Conservation (phyloP, 2,888 invertebrate genomes). For the Enoplolaimus lenunculus region DNA sequence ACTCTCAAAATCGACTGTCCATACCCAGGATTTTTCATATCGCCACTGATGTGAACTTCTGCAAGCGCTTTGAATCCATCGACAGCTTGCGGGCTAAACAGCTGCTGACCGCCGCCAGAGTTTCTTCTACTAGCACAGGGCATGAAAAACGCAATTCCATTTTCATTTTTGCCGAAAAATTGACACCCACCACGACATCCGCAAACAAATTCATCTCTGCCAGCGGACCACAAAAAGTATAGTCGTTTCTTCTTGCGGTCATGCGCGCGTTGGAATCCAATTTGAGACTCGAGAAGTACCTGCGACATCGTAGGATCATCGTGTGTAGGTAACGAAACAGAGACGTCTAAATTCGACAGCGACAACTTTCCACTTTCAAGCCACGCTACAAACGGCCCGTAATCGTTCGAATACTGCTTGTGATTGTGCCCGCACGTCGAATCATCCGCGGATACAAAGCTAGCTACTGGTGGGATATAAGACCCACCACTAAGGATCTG, state of each 20-base stretch:
- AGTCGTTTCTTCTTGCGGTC: conserved; percentile 14
- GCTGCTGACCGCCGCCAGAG: conserved; percentile 31
- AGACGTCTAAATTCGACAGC: background rate
- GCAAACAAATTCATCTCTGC: conserved; percentile 52
- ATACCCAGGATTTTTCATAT: conserved; percentile 31
- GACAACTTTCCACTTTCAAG: background rate
- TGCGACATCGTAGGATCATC: background rate
- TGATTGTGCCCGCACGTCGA: too few relatives aligned
- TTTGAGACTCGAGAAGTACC: background rate
- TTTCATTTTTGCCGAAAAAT: conserved; percentile 82
- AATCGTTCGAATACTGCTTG: too few relatives aligned
- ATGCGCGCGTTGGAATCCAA: conserved; percentile 33
- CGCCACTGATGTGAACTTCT: background rate
- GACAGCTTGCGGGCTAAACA: conserved; percentile 33
- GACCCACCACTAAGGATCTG: background rate
- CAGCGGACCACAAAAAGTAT: background rate
- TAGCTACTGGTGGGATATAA: background rate
- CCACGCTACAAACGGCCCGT: background rate
- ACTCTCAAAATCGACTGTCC: conserved; percentile 42
- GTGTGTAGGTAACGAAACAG: background rate
- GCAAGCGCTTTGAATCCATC: conserved; percentile 6
- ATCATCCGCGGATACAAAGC: too few relatives aligned
- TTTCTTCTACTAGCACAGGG: conserved; percentile 44
- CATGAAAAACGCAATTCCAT: conserved; percentile 73
- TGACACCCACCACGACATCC: conserved; percentile 87